Base-by-base conservation (phyloP, 2,888 invertebrate species). In the Andrena praecox region DNA sequence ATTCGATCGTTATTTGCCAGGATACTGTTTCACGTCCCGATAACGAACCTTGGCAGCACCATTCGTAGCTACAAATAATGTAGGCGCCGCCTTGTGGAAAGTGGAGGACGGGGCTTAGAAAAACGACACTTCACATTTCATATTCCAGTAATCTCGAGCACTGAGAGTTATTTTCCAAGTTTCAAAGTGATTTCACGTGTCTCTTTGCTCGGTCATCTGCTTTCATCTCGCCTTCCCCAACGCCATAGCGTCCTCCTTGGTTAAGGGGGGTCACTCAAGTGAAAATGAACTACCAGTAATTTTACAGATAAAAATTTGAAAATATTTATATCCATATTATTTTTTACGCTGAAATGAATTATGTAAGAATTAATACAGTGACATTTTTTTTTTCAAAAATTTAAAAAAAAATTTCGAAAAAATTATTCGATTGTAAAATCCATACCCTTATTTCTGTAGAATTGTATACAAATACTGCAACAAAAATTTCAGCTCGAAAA, bases 121-220 rank as follows among this genome's bases (percentile, higher is more conserved):
- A 42, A 60, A 73, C 60, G 77, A 83, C 60, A 50, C 31, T 66
- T 64, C 4, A 50, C 69, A 35, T 54, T 69, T 63, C 42, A 76
- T 71, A 56, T 56, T 54, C 67, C 35, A 75, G 50, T 73, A 67
- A 69, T 69, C 76, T 60, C 75, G 71, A 81, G 75, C 72, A 66
- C 74, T 74, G 4, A 16, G 42, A 85, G 87, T 85, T 87, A 85
- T 82, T 87, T 84, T 84, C 80, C 75, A 70, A 84, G 80, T 80
- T 84, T 82, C 78, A 84, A 85, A 84, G 31, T 76, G 76, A 60
- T 70, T 76, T 59, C 52, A 66, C 63, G 73, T 78, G 77, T 77
- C 78, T 66, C 54, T 85, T 85, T 76, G 70, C 85, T 42, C 69
- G 50, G 69, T 64, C 76, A 81, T 68, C 78, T 59, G 73, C 64